phyloP scores from a whole-genome alignment of 2,888 invertebrate species.

The Nebria brevicollis region DNA sequence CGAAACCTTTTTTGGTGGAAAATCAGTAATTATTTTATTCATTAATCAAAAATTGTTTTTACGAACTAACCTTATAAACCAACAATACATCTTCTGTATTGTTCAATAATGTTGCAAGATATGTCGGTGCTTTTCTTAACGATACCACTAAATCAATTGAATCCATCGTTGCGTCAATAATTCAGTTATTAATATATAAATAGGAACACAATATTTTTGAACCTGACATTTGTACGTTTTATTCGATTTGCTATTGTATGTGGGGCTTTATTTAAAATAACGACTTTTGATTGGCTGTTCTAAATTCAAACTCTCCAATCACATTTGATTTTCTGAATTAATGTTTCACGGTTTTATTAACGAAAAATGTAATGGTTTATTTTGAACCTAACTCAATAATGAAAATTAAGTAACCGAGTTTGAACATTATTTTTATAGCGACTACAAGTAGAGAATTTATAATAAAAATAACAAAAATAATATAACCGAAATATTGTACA shows the following conservation, averaged over 20 bases:
- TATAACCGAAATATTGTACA: neutral
- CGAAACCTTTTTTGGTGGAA: neutral
- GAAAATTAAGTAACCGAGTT: too few relatives aligned
- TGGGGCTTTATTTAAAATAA: neutral
- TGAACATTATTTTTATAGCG: too few relatives aligned
- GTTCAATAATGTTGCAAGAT: constrained; percentile 49
- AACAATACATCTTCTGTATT: constrained; percentile 49
- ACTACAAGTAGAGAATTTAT: neutral
- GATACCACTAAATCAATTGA: constrained; percentile 45
- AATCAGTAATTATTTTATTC: constrained; percentile 28
- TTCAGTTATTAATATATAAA: neutral
- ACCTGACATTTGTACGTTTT: constrained; percentile 4
- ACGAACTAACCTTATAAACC: constrained; percentile 50
- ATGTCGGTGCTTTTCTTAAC: constrained; percentile 49
- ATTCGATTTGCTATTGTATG: neutral
- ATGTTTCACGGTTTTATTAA: neutral
- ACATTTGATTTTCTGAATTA: neutral
- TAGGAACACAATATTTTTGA: neutral
- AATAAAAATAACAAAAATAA: neutral
- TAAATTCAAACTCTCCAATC: constrained; percentile 12
- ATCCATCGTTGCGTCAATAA: constrained; percentile 18
- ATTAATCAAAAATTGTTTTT: constrained; percentile 27
- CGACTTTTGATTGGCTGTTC: constrained; percentile 13
- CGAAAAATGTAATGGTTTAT: too few relatives aligned
- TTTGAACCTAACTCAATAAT: too few relatives aligned